Evolutionary conservation across 2,888 invertebrate species (phyloP).

Genomic region (Brenthis hecate): DNA sequence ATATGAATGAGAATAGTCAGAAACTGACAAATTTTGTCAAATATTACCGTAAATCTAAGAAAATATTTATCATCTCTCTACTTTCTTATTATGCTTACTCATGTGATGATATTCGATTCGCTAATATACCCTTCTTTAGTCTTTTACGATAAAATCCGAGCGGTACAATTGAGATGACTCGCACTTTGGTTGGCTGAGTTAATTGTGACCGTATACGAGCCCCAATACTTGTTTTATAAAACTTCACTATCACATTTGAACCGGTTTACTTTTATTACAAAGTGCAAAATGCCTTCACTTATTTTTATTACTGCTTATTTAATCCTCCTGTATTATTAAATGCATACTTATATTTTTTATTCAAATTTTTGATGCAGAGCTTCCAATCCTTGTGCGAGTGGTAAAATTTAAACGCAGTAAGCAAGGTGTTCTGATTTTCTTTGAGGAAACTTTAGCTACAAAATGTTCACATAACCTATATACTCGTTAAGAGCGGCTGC

Average conservation of each 20-base stretch:
- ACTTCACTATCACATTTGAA: conserved; percentile 34
- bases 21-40: too few relatives aligned
- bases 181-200: conserved; percentile 68
- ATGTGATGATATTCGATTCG: conserved; percentile 55
- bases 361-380: neutral
- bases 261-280: conserved; percentile 29
- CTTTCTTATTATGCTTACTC: conserved; percentile 60
- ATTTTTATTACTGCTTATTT: conserved; percentile 35
- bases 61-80: conserved; percentile 43
- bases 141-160: conserved; percentile 72
- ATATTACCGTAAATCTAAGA: neutral
- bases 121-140: conserved; percentile 58
- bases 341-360: conserved; percentile 36
- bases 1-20: too few relatives aligned
- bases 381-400: too few relatives aligned
- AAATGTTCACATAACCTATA: neutral
- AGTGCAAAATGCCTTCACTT: conserved; percentile 28
- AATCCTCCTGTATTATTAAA: conserved; percentile 30
- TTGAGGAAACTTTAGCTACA: neutral
- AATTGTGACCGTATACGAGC: conserved; percentile 59
- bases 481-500: conserved; percentile 37
- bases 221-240: conserved; percentile 35
- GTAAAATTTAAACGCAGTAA: too few relatives aligned
- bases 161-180: conserved; percentile 74
- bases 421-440: too few relatives aligned